phyloP scores from a whole-genome alignment of 2,888 invertebrate genomes.

The Lasioglossum vierecki region DNA sequence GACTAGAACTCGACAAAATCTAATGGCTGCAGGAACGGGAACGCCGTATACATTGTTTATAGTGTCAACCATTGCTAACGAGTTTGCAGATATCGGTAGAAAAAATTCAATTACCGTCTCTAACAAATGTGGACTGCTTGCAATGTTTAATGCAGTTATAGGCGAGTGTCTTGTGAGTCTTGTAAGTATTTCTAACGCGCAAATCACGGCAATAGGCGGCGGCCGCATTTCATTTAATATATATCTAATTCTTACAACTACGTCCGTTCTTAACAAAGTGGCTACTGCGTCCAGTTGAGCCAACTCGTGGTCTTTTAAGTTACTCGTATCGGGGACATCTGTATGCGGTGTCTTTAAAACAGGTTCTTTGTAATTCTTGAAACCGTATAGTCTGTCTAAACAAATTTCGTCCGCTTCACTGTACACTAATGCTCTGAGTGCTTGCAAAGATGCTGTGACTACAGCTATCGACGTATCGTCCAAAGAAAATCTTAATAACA shows the following conservation, averaged over 20 bases:
- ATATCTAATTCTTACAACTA: slow-evolving; percentile 91
- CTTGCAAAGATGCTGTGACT: slow-evolving; percentile 90
- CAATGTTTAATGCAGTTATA: slow-evolving; percentile 87
- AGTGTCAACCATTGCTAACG: slow-evolving; percentile 77
- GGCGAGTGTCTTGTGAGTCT: slow-evolving; percentile 92
- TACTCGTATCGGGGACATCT: slow-evolving; percentile 85
- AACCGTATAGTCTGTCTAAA: slow-evolving; percentile 88
- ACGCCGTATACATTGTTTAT: slow-evolving; percentile 86
- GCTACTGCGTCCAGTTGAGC: slow-evolving; percentile 93
- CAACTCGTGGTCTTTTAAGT: slow-evolving; percentile 94
- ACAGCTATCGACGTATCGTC: slow-evolving; percentile 92
- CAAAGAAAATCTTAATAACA: slow-evolving; percentile 92
- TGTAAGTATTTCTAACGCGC: slow-evolving; percentile 91
- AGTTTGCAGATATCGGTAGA: slow-evolving; percentile 84
- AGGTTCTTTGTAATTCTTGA: slow-evolving; percentile 82
- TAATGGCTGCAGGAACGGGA: slow-evolving; percentile 89
- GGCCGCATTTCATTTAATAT: slow-evolving; percentile 90
- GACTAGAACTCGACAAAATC: slow-evolving; percentile 89
- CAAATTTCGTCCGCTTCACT: slow-evolving; percentile 92
- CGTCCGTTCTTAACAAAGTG: slow-evolving; percentile 90
- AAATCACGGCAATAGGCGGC: slow-evolving; percentile 89
- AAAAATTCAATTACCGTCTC: slow-evolving; percentile 87
- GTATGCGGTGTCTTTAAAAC: slow-evolving; percentile 76
- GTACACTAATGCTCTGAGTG: slow-evolving; percentile 90
- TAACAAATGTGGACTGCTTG: slow-evolving; percentile 88